phyloP scores from a whole-genome alignment of 2,797 vertebrate species.

The Sebastes minor region DNA sequence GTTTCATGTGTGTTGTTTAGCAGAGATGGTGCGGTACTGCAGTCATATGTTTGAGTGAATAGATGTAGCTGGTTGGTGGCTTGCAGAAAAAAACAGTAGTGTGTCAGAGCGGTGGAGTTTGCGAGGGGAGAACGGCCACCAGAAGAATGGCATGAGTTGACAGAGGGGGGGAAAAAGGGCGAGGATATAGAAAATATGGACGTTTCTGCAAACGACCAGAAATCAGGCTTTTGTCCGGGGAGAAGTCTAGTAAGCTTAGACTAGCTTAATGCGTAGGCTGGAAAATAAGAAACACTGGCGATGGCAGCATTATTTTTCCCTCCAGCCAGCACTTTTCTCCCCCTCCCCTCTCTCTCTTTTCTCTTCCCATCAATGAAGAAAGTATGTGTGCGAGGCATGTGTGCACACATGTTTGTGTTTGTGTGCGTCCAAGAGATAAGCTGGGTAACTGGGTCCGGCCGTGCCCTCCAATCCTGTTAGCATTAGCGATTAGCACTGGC shows the following conservation, averaged over 20 bases:
- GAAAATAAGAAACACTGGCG: constrained; percentile 68
- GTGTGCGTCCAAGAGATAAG: constrained; percentile 62
- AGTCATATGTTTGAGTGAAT: background rate
- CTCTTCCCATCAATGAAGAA: constrained; percentile 55
- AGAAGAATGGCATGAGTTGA: constrained; percentile 35
- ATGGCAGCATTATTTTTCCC: constrained; percentile 72
- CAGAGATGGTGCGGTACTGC: background rate
- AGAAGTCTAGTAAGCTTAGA: constrained; percentile 64
- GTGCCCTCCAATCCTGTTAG: constrained; percentile 78
- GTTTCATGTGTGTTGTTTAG: background rate
- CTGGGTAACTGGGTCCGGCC: constrained; percentile 65
- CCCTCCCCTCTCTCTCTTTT: constrained; percentile 5
- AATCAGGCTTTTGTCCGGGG: constrained; percentile 60
- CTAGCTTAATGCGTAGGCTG: constrained; percentile 59
- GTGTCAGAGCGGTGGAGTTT: background rate
- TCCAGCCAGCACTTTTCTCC: constrained; percentile 66
- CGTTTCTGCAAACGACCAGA: constrained; percentile 64
- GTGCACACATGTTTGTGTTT: background rate
- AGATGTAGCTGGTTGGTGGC: background rate
- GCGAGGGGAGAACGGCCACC: background rate
- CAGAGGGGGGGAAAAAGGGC: background rate
- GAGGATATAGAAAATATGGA: constrained; percentile 30
- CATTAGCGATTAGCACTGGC: constrained; percentile 76
- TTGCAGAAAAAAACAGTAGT: background rate
- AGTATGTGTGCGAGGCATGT: constrained; percentile 23